Percentiles rank a stretch among this genome's conserved stretches.
These are phyloP conservation scores for Musca domestica DNA, from an alignment of 1,140 invertebrate genomes.

Conservation along the genomic window DNA sequence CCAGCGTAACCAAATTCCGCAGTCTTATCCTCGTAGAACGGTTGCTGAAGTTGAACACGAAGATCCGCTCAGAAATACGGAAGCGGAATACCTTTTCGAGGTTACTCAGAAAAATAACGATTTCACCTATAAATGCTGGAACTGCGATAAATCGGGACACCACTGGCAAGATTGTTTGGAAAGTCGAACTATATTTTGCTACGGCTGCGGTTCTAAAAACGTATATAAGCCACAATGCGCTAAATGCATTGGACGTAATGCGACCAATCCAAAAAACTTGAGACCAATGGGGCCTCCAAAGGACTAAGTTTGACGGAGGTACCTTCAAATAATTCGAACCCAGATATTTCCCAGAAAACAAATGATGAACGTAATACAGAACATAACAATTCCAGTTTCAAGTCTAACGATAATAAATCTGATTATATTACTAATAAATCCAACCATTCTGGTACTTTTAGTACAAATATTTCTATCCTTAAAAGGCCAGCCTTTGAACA, in stretches of 20 bases:
- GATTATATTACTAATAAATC: too few relatives aligned
- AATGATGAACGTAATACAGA: too few relatives aligned
- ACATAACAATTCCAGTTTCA: not conserved
- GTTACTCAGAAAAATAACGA: not conserved
- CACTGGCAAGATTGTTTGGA: slow-evolving; percentile 3
- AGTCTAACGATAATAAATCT: too few relatives aligned
- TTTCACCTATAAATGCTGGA: not conserved
- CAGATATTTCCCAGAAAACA: not conserved
- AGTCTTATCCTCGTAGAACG: not conserved
- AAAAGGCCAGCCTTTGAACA: not conserved
- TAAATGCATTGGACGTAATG: not conserved
- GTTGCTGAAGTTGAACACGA: not conserved
- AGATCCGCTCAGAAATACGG: not conserved
- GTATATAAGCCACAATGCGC: slow-evolving; percentile 22
- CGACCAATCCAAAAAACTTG: not conserved
- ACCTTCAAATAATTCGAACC: not conserved
- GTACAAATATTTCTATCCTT: too few relatives aligned
- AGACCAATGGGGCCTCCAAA: not conserved
- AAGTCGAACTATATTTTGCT: slow-evolving; percentile 21
- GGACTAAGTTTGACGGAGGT: not conserved
- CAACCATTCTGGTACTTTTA: too few relatives aligned
- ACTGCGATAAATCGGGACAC: not conserved
- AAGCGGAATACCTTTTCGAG: not conserved
- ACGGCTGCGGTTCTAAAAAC: slow-evolving; percentile 22
- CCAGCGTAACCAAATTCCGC: not conserved